Conservation (phyloP, 2,797 vertebrate species). For the Artibeus lituratus region DNA sequence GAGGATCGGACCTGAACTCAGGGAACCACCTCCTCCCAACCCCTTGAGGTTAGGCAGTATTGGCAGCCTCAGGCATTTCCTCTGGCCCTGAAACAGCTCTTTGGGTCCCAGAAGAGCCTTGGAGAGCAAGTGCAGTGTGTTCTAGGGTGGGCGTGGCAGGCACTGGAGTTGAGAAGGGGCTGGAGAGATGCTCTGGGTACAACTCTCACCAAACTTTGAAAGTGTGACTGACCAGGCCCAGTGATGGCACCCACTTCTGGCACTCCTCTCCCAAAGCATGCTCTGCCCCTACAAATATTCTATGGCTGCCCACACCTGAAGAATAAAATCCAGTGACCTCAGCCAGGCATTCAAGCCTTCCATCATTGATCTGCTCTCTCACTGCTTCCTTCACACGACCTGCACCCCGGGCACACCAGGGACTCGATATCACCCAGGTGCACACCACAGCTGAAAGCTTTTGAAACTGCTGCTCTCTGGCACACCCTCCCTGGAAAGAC, state of each 20-base stretch:
- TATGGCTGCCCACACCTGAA: background rate
- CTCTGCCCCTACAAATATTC: background rate
- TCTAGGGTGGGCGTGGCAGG: background rate
- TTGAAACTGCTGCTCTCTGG: background rate
- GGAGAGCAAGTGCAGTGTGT: background rate
- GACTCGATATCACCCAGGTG: fast-evolving
- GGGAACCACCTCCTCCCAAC: background rate
- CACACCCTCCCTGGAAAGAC: background rate
- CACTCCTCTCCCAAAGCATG: background rate
- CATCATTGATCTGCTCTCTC: background rate
- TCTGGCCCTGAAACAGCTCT: background rate
- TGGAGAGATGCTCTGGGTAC: background rate
- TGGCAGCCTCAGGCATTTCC: background rate
- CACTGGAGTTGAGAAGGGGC: background rate
- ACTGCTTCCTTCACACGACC: background rate
- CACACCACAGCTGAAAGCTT: background rate
- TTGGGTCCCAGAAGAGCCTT: background rate
- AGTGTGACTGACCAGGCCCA: background rate
- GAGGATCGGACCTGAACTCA: background rate
- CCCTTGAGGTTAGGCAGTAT: background rate
- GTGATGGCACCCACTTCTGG: background rate
- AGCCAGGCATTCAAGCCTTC: background rate
- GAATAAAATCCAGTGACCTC: background rate
- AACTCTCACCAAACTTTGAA: background rate
- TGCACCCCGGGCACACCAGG: too few species aligned